These are phyloP conservation scores for Stegodyphus mimosarum DNA, from an alignment of 1,140 invertebrate species.

Conservation along the genomic window DNA sequence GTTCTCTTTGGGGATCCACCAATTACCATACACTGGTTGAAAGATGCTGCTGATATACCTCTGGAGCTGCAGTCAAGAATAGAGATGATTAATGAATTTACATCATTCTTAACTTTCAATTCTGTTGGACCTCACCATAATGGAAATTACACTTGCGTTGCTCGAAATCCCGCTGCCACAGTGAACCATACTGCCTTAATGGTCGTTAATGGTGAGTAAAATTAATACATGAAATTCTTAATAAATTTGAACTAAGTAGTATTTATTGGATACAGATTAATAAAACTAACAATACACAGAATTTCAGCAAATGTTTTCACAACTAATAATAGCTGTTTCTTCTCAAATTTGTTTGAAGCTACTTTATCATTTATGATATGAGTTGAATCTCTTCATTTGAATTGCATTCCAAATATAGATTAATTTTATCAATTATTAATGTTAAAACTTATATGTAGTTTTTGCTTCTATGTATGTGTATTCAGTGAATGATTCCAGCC, in stretches of 20 bases:
- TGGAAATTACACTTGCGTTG: conserved; percentile 71
- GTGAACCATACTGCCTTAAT: conserved; percentile 67
- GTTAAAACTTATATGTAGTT: no score
- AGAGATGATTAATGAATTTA: conserved; percentile 62
- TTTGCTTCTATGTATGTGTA: no score
- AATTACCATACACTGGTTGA: conserved; percentile 88
- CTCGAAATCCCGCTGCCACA: conserved; percentile 67
- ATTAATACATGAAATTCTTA: not conserved
- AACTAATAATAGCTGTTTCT: no score
- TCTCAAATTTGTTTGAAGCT: no score
- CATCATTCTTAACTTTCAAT: conserved; percentile 60
- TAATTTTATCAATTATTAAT: no score
- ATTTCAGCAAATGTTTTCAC: not conserved
- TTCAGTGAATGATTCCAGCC: no score
- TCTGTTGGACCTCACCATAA: conserved; percentile 67
- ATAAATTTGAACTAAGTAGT: not conserved
- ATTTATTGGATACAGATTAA: not conserved
- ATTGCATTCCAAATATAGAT: no score
- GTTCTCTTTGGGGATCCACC: conserved; percentile 94
- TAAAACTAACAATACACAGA: not conserved
- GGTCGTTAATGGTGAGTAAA: conserved; percentile 68
- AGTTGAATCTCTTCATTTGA: no score
- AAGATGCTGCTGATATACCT: conserved; percentile 81
- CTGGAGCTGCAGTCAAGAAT: conserved; percentile 63
- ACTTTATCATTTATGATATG: no score